Evolutionary conservation across 2,888 invertebrate species (phyloP).

Genomic region (Sesamia inferens): DNA sequence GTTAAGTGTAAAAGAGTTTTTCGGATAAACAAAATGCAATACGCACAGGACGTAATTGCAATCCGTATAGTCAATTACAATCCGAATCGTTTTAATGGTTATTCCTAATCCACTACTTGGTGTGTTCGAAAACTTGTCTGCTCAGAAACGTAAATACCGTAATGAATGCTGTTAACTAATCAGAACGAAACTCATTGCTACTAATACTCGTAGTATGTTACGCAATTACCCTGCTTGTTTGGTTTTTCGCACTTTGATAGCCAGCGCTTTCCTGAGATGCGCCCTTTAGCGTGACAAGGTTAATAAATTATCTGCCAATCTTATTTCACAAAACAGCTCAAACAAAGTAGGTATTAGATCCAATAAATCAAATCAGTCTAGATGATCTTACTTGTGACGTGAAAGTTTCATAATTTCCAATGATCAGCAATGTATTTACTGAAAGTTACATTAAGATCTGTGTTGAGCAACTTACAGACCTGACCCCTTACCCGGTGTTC

Average conservation of each 20-base stretch:
- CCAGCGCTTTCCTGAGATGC: not conserved
- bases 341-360: not conserved
- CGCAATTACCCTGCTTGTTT: not conserved
- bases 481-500: conserved; percentile 90
- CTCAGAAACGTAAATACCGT: no score
- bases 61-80: no score
- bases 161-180: no score
- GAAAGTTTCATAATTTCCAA: not conserved
- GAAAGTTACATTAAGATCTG: conserved; percentile 2
- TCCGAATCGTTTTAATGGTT: no score
- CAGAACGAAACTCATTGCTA: no score
- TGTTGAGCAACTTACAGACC: conserved; percentile 39
- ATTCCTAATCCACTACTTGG: no score
- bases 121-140: no score
- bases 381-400: not conserved
- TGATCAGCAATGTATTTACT: not conserved
- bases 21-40: not conserved
- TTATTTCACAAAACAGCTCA: not conserved
- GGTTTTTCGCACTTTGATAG: not conserved
- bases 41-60: no score
- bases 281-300: not conserved
- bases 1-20: not conserved
- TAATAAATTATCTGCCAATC: not conserved
- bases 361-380: not conserved
- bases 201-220: no score